These are phyloP conservation scores for Dryomyza anilis DNA, from an alignment of 2,888 invertebrate genomes.

Conservation along the genomic window DNA sequence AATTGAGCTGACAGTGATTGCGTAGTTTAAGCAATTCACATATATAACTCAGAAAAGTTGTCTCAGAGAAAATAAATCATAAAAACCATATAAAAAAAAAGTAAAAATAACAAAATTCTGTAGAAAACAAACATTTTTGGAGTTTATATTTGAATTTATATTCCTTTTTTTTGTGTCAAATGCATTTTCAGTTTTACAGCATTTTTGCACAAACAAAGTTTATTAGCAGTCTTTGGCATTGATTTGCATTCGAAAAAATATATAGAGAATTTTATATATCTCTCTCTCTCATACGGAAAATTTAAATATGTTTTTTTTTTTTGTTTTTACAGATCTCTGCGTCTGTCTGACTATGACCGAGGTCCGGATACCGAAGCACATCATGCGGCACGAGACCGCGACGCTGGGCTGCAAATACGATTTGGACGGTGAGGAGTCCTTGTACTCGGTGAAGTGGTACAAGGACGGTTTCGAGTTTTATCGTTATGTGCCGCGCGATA, in stretches of 20 bases:
- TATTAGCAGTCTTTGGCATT: no score
- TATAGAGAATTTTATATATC: no score
- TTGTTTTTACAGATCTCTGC: slow-evolving; percentile 59
- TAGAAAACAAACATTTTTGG: no score
- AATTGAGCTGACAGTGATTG: slow-evolving; percentile 20
- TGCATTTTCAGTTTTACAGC: no score
- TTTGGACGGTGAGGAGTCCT: slow-evolving; percentile 77
- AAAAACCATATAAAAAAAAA: no score
- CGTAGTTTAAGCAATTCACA: slow-evolving; percentile 7
- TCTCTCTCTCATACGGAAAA: not conserved
- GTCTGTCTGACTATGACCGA: slow-evolving; percentile 73
- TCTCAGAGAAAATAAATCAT: no score
- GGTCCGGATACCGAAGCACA: slow-evolving; percentile 80
- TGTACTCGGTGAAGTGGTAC: slow-evolving; percentile 92
- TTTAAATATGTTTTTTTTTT: slow-evolving; percentile 19
- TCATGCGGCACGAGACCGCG: slow-evolving; percentile 77
- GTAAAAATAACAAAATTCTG: no score
- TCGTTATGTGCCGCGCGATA: slow-evolving; percentile 82
- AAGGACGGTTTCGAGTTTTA: slow-evolving; percentile 90
- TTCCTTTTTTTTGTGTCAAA: no score
- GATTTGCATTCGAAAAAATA: no score
- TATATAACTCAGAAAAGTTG: slow-evolving; percentile 14
- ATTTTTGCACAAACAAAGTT: no score
- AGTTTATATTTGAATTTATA: no score
- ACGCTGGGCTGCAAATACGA: slow-evolving; percentile 81